Evolutionary conservation across 2,888 invertebrate genomes (phyloP), one percentile per base, ranked within the genome.

Genomic region (Elaeidobius kamerunicus): DNA sequence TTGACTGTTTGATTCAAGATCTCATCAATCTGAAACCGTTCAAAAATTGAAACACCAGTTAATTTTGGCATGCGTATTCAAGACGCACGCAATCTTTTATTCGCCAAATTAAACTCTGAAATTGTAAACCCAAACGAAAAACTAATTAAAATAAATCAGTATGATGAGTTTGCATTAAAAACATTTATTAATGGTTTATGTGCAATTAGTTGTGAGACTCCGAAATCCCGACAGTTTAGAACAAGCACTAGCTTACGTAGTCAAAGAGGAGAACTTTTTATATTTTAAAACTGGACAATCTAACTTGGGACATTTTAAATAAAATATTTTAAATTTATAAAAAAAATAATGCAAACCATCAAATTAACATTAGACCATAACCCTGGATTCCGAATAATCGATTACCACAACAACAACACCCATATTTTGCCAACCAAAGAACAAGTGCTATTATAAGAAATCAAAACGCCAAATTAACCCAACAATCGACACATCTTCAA

Each of bases 31-130:
- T 35, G 20, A 44, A 35, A 44, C 44, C 35, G 6, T 9, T 11
- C 14, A 44, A 20, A 44, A 35, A 20, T n/a, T 44, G 2, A 44
- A 44, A 44, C 6, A 14, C 19, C 14, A 18, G 3, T 45, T 19
- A 12, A 16, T 14, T 45, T 45, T 35, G 19, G 5, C n/a, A 35
- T 45, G 20, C 34, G 20, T 12, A 15, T 44, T 11, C 44, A 44
- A 44, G 35, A 19, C 12, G 14, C 20, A 2, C 6, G 44, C 2
- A 44, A 20, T 1, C n/a, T 44, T 17, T n/a, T 44, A 4, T 35
- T 35, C 35, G 11, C 44, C 1, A 44, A 44, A 44, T 28, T 44
- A 44, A 44, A 34, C 20, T 6, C 30, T 5, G 9, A 14, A 6
- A 12, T 16, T 7, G 44, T 35, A 11, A 6, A 19, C 9, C 15